phyloP scores from a whole-genome alignment of 2,113 vertebrate genomes.

The Hemiprocne comata region DNA sequence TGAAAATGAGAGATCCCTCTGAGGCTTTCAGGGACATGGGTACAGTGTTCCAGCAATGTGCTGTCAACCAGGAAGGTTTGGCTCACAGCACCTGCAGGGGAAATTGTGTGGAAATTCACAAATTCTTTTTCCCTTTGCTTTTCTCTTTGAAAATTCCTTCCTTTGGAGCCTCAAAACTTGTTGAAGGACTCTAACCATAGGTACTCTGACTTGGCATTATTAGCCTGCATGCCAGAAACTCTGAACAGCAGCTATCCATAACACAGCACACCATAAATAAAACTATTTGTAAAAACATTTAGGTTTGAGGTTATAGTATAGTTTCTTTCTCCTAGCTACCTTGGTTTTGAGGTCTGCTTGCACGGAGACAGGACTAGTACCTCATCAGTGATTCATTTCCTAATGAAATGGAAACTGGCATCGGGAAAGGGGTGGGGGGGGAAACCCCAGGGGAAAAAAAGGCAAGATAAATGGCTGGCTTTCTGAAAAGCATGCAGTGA shows the following conservation, averaged over 20 bases:
- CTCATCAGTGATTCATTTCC: constrained; percentile 32
- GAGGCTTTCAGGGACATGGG: background rate
- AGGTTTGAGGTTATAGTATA: background rate
- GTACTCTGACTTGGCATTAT: background rate
- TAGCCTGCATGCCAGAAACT: background rate
- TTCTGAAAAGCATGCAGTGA: constrained; percentile 47
- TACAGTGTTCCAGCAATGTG: background rate
- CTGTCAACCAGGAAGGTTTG: background rate
- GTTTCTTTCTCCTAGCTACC: background rate
- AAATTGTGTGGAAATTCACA: background rate
- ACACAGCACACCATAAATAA: background rate
- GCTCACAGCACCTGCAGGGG: background rate
- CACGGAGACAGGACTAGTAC: background rate
- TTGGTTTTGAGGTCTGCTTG: background rate
- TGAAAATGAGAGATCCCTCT: background rate
- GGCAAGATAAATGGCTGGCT: constrained; percentile 67
- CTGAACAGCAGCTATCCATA: background rate
- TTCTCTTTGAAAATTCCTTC: background rate
- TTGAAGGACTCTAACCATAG: background rate
- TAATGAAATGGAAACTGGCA: constrained; percentile 59
- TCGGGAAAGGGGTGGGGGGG: background rate
- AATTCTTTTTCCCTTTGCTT: background rate
- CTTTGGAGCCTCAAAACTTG: background rate
- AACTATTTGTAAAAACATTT: background rate
- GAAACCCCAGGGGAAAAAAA: background rate